Base-by-base conservation (phyloP, 2,888 invertebrate species). In the Gryllus longicercus region DNA sequence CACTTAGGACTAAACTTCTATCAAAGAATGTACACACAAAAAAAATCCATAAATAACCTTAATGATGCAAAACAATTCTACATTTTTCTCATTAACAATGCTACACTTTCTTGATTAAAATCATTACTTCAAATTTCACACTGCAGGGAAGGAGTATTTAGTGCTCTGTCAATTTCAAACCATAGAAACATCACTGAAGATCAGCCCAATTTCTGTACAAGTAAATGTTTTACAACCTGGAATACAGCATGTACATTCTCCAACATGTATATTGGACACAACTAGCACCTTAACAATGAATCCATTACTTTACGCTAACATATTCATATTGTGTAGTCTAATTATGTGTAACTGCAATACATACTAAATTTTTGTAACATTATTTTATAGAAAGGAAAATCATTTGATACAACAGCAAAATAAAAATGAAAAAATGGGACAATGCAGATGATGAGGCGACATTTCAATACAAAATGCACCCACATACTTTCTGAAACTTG, bases 151-250 rank as follows among this genome's bases (percentile, higher is more conserved):
- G n/a, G n/a, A 63, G 16, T 63, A 18, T n/a, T 18, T 63, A 38
- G 38, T 38, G 38, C 38, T 38, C 8, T 38, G 38, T 38, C 38
- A 38, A 38, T 38, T 38, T 8, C 38, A 38, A 38, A 38, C 38
- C 38, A 38, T 38, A 38, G 63, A 63, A 63, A 63, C 63, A 63
- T n/a, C 14, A 63, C 14, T 18, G 63, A 63, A 63, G 16, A 63
- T 63, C n/a, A 63, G n/a, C n/a, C n/a, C 14, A n/a, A 18, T 63
- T 77, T 63, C 63, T 63, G 63, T 63, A 63, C 63, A 63, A 63
- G 63, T 18, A 63, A 38, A 38, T 38, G 14, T 63, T 63, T 63
- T n/a, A 63, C 63, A 63, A n/a, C 12, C 38, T 38, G 38, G 12
- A 63, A 63, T 63, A 18, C 63, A 63, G n/a, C 63, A 14, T 63